Base-by-base conservation (phyloP, 2,797 vertebrate species). In the Pampus argenteus region DNA sequence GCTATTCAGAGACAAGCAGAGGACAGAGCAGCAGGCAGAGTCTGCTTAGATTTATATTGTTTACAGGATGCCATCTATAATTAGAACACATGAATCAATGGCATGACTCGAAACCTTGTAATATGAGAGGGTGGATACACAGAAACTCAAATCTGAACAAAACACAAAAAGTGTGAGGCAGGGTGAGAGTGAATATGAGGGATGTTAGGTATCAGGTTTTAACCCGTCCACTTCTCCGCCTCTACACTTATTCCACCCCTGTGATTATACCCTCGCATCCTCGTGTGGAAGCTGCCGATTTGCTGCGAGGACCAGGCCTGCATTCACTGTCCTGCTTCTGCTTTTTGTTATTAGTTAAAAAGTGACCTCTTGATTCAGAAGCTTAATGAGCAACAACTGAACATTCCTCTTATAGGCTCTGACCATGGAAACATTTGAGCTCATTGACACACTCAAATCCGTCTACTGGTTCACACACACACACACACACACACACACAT, bases 1-100 rank as follows among this genome's bases (percentile, higher is more conserved):
- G 59, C 56, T 70, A 62, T 61, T 82, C 63, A 54, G 65, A 74
- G 52, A 36, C 75, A 3, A 38, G 50, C 72, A 42, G 59, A 80
- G 45, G 67, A 63, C 40, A 25, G 13, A 56, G 26, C 34, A 54
- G 57, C 26, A 59, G 59, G 23, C 4, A 48, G 40, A n/a, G 1
- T 63, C 71, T 58, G 52, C 69, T 79, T 9, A 45, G 56, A 75
- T 42, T 10, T 26, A 66, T 65, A 28, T 18, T 78, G 60, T 81
- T 85, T 77, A 50, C 66, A 77, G 54, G 61, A 78, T 29, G 59
- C 52, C 47, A 40, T 65, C 81, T 89, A 89, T 86, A 81, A 81
- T 89, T 86, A 84, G 83, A 84, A 67, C 67, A 52, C 57, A 66
- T 59, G 50, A 81, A 88, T 89, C 66, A 4, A 89, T 90, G 75